Percentiles rank a stretch among this genome's conserved stretches.
phyloP scores from a whole-genome alignment of 2,113 vertebrate genomes.

The Dasyurus viverrinus region DNA sequence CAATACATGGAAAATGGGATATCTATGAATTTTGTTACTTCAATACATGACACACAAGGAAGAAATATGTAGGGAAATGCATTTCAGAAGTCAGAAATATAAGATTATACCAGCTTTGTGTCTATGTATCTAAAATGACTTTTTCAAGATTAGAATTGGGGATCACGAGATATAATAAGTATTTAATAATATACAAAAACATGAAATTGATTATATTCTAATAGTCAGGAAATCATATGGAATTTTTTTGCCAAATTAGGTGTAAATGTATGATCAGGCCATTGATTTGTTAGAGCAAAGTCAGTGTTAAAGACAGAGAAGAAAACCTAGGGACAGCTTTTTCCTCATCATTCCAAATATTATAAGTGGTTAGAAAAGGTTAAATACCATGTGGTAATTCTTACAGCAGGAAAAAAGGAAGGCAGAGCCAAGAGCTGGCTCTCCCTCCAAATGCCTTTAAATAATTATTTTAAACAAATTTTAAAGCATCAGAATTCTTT shows the following conservation, averaged over 20 bases:
- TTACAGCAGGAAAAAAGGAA: neutral
- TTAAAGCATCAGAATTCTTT: no score
- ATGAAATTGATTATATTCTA: neutral
- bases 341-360: neutral
- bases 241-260: neutral
- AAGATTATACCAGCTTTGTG: neutral
- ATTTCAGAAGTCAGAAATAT: neutral
- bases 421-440: no score
- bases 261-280: neutral
- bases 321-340: neutral
- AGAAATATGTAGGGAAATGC: neutral
- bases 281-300: neutral
- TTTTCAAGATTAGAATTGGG: neutral
- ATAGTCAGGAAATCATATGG: neutral
- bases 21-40: neutral
- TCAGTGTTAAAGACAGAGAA: neutral
- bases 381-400: neutral
- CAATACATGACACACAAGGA: neutral
- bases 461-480: no score
- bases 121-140: neutral
- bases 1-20: neutral
- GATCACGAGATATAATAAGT: neutral
- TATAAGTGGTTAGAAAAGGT: neutral
- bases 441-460: no score
- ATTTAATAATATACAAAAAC: neutral